Percentiles rank a stretch among this genome's conserved stretches.
phyloP scores from a whole-genome alignment of 2,113 vertebrate genomes.

The Apeltes quadracus region DNA sequence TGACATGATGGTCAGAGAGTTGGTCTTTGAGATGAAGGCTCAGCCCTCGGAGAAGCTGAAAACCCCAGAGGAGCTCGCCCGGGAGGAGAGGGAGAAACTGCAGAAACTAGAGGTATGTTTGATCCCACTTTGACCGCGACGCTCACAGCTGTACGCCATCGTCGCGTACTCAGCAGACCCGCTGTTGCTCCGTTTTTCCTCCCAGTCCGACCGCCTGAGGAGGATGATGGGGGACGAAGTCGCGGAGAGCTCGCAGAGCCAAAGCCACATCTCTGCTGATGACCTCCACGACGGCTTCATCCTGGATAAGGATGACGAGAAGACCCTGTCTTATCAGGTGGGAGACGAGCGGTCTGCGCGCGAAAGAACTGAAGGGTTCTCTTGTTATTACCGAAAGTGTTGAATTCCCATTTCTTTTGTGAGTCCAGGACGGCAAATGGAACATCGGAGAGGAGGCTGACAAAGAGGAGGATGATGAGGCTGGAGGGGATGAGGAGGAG shows the following conservation, averaged over 20 bases:
- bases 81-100: conserved; percentile 86
- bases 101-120: conserved; percentile 86
- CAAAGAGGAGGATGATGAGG: conserved; percentile 51
- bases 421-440: conserved; percentile 86
- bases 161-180: not conserved
- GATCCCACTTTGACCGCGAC: not conserved
- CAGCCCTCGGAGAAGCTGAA: conserved; percentile 93
- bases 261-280: conserved; percentile 87
- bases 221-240: conserved; percentile 88
- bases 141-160: not conserved
- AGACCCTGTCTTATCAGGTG: conserved; percentile 88
- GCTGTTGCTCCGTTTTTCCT: not conserved
- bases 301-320: conserved; percentile 86
- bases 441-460: conserved; percentile 57
- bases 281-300: conserved; percentile 92
- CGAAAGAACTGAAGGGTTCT: not conserved
- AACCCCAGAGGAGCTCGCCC: conserved; percentile 89
- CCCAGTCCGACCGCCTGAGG: conserved; percentile 88
- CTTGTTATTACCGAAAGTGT: not conserved
- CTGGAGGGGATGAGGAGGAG: conserved; percentile 4
- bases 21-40: conserved; percentile 97
- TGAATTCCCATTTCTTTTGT: conserved; percentile 6
- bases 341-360: not conserved
- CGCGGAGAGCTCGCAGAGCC: conserved; percentile 51
- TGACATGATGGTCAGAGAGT: conserved; percentile 92